phyloP scores from a whole-genome alignment of 2,888 invertebrate genomes.

The Dichetophora obliterata region DNA sequence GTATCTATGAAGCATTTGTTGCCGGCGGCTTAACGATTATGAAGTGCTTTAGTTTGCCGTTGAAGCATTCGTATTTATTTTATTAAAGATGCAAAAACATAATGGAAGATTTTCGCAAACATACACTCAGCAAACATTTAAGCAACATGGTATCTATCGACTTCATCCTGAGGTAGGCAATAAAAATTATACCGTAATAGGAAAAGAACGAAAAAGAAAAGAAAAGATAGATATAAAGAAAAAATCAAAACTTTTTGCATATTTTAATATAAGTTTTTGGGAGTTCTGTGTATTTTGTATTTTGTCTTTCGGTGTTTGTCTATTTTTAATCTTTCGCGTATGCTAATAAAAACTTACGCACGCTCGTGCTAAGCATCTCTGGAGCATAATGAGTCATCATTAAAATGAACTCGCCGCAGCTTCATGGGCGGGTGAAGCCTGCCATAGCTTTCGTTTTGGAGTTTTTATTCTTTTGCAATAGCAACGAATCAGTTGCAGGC shows the following conservation, averaged over 20 bases:
- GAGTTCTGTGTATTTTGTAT: not conserved
- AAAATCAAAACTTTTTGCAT: constrained; percentile 22
- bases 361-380: not conserved
- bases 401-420: constrained; percentile 15
- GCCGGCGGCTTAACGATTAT: constrained; percentile 19
- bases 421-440: not conserved
- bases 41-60: constrained; percentile 14
- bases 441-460: not conserved
- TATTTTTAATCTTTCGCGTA: not conserved
- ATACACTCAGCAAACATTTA: not conserved
- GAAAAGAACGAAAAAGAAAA: not conserved
- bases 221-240: not conserved
- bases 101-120: not conserved
- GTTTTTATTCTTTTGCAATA: not conserved
- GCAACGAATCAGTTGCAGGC: constrained; percentile 23
- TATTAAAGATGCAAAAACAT: not conserved
- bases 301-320: not conserved
- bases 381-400: constrained; percentile 36
- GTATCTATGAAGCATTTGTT: not conserved
- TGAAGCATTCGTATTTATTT: constrained; percentile 2
- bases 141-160: not conserved
- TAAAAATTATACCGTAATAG: not conserved
- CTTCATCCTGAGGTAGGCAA: not conserved
- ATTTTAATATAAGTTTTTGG: constrained; percentile 27
- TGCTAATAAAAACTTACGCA: constrained; percentile 9